A percentile compares a stretch with the other conserved stretches of the same genome.
Evolutionary conservation across 2,888 invertebrate species (phyloP).

Genomic region (Chalcis sispes): DNA sequence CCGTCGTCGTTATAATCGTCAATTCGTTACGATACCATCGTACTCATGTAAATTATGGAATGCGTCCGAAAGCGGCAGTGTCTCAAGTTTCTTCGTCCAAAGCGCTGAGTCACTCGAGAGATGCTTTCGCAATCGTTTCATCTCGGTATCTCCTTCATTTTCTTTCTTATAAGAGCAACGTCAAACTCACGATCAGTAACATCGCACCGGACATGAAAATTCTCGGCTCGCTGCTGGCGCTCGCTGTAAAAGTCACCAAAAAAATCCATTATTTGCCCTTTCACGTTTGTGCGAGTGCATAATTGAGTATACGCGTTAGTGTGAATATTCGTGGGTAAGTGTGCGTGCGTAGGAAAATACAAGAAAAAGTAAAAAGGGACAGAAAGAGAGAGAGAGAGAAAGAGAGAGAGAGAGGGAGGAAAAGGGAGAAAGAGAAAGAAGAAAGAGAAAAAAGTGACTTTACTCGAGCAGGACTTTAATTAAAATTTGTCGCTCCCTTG

Average conservation of each 20-base stretch:
- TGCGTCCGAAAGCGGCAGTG: neutral
- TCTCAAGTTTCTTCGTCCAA: too few relatives aligned
- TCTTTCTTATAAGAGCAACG: slow-evolving; percentile 63
- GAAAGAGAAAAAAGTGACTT: slow-evolving; percentile 22
- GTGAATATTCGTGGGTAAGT: neutral
- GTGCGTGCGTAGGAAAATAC: neutral
- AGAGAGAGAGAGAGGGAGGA: neutral
- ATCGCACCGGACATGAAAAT: slow-evolving; percentile 61
- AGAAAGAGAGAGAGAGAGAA: slow-evolving; percentile 3
- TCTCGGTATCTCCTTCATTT: neutral
- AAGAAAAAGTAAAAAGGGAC: neutral
- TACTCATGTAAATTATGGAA: neutral
- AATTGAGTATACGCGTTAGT: neutral
- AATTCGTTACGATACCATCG: too few relatives aligned
- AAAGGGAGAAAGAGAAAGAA: neutral
- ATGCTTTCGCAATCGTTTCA: neutral
- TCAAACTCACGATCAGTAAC: slow-evolving; percentile 59
- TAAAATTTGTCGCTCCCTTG: slow-evolving; percentile 51
- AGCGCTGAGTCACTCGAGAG: neutral
- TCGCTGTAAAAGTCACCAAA: slow-evolving; percentile 61
- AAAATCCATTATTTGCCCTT: too few relatives aligned
- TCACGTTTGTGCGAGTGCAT: too few relatives aligned
- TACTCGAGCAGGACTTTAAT: slow-evolving; percentile 49
- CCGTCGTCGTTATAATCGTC: too few relatives aligned
- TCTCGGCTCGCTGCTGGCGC: slow-evolving; percentile 58